Conservation (phyloP, 2,113 vertebrate species). For the Mustelus asterias region DNA sequence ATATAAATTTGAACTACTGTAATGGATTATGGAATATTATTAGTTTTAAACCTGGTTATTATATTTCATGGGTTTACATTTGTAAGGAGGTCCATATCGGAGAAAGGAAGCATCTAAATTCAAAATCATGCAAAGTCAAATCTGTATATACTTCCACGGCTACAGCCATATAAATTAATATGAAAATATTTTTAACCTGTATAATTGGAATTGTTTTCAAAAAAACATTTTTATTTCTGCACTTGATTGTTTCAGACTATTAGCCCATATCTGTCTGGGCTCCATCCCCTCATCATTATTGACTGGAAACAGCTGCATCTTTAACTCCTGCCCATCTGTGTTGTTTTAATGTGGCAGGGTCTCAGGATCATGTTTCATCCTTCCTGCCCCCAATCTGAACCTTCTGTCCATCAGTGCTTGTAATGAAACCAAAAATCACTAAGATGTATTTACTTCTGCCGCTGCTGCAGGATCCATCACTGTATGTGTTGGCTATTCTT, state of each 20-base stretch:
- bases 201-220: not conserved
- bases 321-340: not conserved
- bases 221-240: conserved; percentile 12
- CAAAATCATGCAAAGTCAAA: not conserved
- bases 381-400: not conserved
- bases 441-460: too few species aligned
- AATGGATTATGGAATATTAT: not conserved
- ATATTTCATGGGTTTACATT: not conserved
- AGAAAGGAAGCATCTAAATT: not conserved
- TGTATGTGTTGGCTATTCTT: not conserved
- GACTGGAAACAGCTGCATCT: not conserved
- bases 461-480: too few species aligned
- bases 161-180: not conserved
- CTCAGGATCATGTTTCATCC: not conserved
- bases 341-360: not conserved
- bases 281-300: not conserved
- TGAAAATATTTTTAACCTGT: not conserved
- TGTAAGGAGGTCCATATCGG: not conserved
- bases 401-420: not conserved
- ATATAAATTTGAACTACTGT: not conserved
- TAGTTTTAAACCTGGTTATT: not conserved
- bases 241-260: not conserved
- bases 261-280: not conserved
- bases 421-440: not conserved
- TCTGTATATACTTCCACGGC: not conserved